Evolutionary conservation across 1,140 invertebrate species (phyloP).

Genomic region (Lineus longissimus): DNA sequence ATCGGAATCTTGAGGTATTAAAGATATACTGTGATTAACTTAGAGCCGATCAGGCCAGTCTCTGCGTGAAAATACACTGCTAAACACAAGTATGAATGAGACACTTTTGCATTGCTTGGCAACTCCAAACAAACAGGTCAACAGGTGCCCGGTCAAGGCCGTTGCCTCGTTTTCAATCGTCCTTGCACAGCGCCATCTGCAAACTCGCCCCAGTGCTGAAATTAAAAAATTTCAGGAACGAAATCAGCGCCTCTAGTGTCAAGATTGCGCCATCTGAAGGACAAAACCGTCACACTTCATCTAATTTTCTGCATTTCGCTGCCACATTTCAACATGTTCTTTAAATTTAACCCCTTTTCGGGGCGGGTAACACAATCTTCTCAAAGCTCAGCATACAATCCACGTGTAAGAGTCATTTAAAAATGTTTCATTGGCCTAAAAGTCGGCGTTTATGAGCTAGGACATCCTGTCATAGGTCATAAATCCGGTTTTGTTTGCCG

Average conservation of each 20-base stretch:
- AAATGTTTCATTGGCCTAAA: no score
- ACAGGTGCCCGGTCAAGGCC: no score
- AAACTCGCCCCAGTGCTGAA: constrained; percentile 15
- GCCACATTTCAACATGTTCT: constrained; percentile 19
- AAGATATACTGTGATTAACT: no score
- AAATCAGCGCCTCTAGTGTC: not conserved
- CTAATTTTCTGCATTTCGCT: constrained; percentile 6
- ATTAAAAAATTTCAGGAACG: not conserved
- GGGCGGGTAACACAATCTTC: constrained; percentile 13
- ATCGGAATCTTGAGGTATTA: no score
- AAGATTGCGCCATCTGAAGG: constrained; percentile 13
- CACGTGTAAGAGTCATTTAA: constrained; percentile 17
- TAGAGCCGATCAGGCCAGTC: no score
- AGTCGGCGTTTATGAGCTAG: no score
- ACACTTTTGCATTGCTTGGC: no score
- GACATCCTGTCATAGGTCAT: no score
- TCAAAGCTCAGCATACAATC: constrained; percentile 12
- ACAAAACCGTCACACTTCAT: constrained; percentile 5
- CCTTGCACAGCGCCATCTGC: constrained; percentile 9
- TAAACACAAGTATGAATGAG: no score
- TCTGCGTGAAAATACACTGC: no score
- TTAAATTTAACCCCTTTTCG: constrained; percentile 22
- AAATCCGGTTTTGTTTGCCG: no score
- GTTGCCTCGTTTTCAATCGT: not conserved
- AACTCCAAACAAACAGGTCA: no score